phyloP scores from a whole-genome alignment of 2,888 invertebrate genomes.

The Zaprionus obscuricornis region DNA sequence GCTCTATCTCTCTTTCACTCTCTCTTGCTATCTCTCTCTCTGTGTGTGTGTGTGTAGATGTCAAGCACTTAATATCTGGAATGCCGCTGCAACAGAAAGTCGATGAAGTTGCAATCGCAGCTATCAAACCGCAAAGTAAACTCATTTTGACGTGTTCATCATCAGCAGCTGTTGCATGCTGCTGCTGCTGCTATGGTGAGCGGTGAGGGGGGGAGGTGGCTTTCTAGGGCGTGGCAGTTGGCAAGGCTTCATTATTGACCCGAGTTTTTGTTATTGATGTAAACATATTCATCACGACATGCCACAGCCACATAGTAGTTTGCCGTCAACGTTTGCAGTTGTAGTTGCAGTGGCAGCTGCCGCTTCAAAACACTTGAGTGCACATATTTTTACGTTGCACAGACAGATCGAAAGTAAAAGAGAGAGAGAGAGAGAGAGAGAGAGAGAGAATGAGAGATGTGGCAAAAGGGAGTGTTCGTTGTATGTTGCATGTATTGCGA shows the following conservation, averaged over 20 bases:
- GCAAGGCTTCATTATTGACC: constrained; percentile 63
- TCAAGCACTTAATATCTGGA: constrained; percentile 28
- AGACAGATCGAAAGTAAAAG: too few relatives aligned
- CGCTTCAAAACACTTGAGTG: constrained; percentile 65
- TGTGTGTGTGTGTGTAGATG: constrained; percentile 16
- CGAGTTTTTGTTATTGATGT: constrained; percentile 67
- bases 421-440: too few relatives aligned
- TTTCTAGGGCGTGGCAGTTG: neutral
- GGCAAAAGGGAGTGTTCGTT: neutral
- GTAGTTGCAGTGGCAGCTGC: constrained; percentile 49
- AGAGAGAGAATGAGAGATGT: constrained; percentile 1
- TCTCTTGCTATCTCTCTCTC: too few relatives aligned
- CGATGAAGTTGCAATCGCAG: constrained; percentile 41
- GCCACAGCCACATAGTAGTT: constrained; percentile 24
- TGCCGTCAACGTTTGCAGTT: constrained; percentile 27
- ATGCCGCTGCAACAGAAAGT: constrained; percentile 13
- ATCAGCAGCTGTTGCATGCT: constrained; percentile 21
- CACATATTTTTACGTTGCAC: constrained; percentile 49
- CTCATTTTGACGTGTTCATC: constrained; percentile 64
- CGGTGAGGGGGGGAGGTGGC: neutral
- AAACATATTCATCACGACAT: constrained; percentile 67
- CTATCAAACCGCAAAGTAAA: constrained; percentile 64
- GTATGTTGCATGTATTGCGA: constrained; percentile 52
- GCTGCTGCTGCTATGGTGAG: neutral
- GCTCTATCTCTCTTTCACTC: too few relatives aligned